phyloP scores from a whole-genome alignment of 1,140 invertebrate species.

The Parapsyche elsis region DNA sequence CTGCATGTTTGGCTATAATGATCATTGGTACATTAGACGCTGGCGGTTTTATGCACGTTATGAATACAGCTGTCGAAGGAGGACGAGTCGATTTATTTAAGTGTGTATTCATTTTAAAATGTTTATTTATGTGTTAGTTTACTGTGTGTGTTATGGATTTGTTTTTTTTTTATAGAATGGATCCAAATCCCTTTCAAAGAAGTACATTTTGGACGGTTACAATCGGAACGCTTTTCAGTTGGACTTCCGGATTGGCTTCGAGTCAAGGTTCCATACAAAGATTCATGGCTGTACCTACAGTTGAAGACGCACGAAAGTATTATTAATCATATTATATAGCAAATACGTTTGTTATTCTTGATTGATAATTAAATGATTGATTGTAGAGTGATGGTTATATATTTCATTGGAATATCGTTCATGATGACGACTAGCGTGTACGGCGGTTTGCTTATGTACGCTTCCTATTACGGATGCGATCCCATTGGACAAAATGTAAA shows the following conservation, averaged over 20 bases:
- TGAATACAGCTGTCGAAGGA: constrained; percentile 67
- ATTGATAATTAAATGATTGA: constrained; percentile 41
- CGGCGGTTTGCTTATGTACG: constrained; percentile 78
- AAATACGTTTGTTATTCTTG: neutral
- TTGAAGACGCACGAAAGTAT: constrained; percentile 66
- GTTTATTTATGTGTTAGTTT: neutral
- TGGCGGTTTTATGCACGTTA: constrained; percentile 75
- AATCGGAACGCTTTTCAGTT: constrained; percentile 77
- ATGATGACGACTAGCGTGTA: constrained; percentile 69
- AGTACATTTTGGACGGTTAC: constrained; percentile 79
- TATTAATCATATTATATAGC: neutral
- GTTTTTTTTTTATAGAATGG: constrained; percentile 64
- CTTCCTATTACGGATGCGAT: constrained; percentile 79
- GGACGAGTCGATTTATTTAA: constrained; percentile 67
- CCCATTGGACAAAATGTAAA: constrained; percentile 71
- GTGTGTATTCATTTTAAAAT: constrained; percentile 60
- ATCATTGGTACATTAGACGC: constrained; percentile 74
- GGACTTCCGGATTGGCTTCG: constrained; percentile 63
- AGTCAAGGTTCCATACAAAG: constrained; percentile 74
- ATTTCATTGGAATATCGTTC: constrained; percentile 62
- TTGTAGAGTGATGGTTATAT: constrained; percentile 56
- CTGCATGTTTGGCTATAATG: constrained; percentile 75
- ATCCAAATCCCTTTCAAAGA: constrained; percentile 74
- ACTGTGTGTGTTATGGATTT: neutral
- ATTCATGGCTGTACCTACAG: constrained; percentile 68